Percentiles rank a stretch among this genome's conserved stretches.
Conservation (phyloP, 2,113 vertebrate species). For the Megaceryle torquata region DNA sequence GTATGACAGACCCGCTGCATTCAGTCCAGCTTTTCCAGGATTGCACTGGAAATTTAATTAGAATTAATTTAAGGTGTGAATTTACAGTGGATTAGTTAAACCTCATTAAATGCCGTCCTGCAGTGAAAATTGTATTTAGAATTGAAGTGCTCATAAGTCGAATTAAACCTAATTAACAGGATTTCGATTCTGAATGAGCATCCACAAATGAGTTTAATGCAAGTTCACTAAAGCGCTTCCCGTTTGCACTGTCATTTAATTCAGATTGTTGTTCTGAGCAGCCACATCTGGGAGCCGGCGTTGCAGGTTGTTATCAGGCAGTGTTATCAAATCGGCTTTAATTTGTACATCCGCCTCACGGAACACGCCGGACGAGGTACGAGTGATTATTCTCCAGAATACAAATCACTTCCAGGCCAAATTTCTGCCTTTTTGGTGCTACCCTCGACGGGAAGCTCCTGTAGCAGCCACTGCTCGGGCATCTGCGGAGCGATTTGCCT, state of each 20-base stretch:
- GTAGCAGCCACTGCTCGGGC: neutral
- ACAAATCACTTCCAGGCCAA: neutral
- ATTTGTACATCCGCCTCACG: rapidly evolving
- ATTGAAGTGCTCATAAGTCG: neutral
- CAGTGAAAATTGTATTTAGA: neutral
- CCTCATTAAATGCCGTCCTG: neutral
- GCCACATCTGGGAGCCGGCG: neutral
- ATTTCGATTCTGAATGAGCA: neutral
- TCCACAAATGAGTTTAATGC: neutral
- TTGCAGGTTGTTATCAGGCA: neutral
- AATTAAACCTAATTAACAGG: neutral
- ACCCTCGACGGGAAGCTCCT: rapidly evolving
- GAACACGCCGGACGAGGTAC: rapidly evolving
- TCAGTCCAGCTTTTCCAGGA: neutral
- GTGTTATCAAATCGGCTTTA: neutral
- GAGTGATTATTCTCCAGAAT: neutral
- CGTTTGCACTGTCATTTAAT: rapidly evolving
- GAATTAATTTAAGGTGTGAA: neutral
- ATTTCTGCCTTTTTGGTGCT: neutral
- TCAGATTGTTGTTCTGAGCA: neutral
- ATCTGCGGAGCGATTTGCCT: neutral
- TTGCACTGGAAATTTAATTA: neutral
- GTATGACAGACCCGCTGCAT: rapidly evolving
- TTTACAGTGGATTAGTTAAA: neutral
- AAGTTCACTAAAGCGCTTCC: neutral